These are phyloP conservation scores for Lordiphosa fenestrarum DNA, from an alignment of 2,888 invertebrate genomes.

Conservation along the genomic window DNA sequence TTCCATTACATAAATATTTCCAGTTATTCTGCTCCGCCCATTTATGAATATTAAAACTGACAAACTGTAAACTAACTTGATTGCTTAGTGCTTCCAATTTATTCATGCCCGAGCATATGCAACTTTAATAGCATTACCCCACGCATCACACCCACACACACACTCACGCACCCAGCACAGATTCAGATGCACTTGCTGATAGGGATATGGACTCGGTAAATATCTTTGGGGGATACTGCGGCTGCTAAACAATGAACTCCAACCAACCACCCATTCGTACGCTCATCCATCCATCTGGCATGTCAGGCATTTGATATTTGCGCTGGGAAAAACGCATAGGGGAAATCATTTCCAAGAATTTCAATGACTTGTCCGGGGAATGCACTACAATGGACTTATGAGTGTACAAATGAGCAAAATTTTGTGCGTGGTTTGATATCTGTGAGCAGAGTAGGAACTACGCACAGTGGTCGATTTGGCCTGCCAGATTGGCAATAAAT, in stretches of 20 bases:
- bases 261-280: constrained; percentile 1
- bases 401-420: constrained; percentile 2
- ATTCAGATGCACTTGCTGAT: constrained; percentile 19
- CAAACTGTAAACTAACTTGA: constrained; percentile 15
- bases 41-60: constrained; percentile 9
- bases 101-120: constrained; percentile 40
- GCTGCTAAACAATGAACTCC: constrained; percentile 41
- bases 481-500: no score
- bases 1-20: not conserved
- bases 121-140: constrained; percentile 31
- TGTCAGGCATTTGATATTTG: constrained; percentile 4
- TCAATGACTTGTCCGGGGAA: not conserved
- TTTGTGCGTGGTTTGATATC: no score
- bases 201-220: constrained; percentile 3
- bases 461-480: no score
- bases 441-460: no score
- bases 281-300: constrained; percentile 8
- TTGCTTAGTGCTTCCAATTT: constrained; percentile 32
- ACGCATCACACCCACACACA: constrained; percentile 7
- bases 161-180: constrained; percentile 15
- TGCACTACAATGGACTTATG: not conserved
- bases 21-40: no score
- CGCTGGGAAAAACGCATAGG: not conserved
- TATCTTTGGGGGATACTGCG: constrained; percentile 20
- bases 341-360: constrained; percentile 2